These are phyloP conservation scores for Episyrphus balteatus DNA, from an alignment of 1,140 invertebrate species.

Conservation along the genomic window DNA sequence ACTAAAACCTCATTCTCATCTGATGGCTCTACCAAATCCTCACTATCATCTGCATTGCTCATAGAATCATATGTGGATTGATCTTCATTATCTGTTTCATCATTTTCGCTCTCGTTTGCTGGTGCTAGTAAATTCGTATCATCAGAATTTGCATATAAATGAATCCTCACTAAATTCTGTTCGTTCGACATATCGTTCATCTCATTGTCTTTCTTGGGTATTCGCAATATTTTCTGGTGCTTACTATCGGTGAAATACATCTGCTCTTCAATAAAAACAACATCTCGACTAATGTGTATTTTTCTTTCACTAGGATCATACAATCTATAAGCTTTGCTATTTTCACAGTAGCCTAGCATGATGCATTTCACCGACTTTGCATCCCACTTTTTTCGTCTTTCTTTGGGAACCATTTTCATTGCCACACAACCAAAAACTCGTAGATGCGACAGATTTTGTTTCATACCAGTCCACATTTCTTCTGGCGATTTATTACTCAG, in stretches of 20 bases:
- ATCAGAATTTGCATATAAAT: too few species aligned
- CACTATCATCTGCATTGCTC: too few species aligned
- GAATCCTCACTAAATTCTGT: too few species aligned
- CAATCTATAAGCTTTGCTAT: constrained; percentile 34
- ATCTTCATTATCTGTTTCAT: too few species aligned
- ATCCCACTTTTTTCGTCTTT: constrained; percentile 28
- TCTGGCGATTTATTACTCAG: constrained; percentile 6
- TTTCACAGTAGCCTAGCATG: constrained; percentile 36
- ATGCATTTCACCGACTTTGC: constrained; percentile 20
- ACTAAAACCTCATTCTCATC: background rate
- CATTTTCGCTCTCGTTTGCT: too few species aligned
- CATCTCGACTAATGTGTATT: constrained; percentile 19
- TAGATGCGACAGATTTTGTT: constrained; percentile 15
- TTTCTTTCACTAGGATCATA: constrained; percentile 19
- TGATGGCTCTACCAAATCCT: too few species aligned
- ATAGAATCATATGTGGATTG: too few species aligned
- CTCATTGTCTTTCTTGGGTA: too few species aligned
- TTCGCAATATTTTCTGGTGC: too few species aligned
- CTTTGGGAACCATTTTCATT: constrained; percentile 30
- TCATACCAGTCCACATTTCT: constrained; percentile 17
- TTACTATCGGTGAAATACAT: too few species aligned
- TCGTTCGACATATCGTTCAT: too few species aligned
- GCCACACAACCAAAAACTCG: constrained; percentile 35
- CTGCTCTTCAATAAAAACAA: constrained; percentile 26
- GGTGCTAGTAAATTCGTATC: too few species aligned